Evolutionary conservation across 2,113 vertebrate genomes (phyloP), one percentile per base, ranked within the genome.

Genomic region (Stomatorhinus ivindoensis): DNA sequence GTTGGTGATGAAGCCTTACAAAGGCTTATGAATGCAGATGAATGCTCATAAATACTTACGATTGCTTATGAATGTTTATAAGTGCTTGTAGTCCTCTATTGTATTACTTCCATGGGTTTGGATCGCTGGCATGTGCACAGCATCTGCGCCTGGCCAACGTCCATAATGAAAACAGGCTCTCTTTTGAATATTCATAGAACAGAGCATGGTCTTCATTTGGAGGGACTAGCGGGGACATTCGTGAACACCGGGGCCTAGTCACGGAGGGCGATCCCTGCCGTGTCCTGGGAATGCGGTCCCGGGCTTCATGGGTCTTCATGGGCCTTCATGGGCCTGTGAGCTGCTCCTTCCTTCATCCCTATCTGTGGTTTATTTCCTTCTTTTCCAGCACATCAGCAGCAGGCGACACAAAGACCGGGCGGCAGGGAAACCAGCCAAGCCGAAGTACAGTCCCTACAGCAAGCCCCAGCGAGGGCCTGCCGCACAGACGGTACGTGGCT

Each of bases 401-500:
- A 95, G 98, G 96, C 96, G 97, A 93, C 98, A 99, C 95, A 99
- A 98, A 95, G 98, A 98, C 91, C 95, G 97, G 96, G 98, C 98
- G 89, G 97, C 98, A 93, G 98, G 98, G 89, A 99, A 99, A 93
- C 97, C 97, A 1, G 97, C 97, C 31, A 99, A 98, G 95, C 97
- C 98, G 39, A 99, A 99, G 90, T 98, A 98, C 94, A 98, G 97
- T 91, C 97, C 97, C 3, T 98, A 98, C 94, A 95, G 95, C 94
- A 97, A 97, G 92, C 92, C 95, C 39, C 97, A 96, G 93, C 39
- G 51, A n/a, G 53, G 48, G 31, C 24, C 53, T 2, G 19, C 51
- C 27, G 31, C 44, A 11, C 31, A 53, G 51, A 58, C 69, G 51
- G 83, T 89, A 84, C 44, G 69, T 73, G n/a, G 4, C 44, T 15